phyloP scores from a whole-genome alignment of 2,113 vertebrate genomes.

The Malaclemys terrapin region DNA sequence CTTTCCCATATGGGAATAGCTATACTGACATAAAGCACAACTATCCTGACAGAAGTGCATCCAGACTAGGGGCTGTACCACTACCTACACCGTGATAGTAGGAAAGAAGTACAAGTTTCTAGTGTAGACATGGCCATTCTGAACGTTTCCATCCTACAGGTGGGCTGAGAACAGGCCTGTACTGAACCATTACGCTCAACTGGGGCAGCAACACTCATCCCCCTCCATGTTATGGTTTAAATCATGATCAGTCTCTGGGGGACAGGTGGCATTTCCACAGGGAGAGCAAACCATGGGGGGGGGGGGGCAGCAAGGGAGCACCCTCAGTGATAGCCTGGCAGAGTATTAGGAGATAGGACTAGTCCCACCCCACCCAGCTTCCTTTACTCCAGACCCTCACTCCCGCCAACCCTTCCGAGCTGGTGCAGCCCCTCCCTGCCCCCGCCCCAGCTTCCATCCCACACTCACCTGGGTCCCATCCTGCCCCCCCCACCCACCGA shows the following conservation, averaged over 20 bases:
- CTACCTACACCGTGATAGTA: background rate
- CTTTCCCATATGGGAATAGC: no score
- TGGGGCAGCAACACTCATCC: background rate
- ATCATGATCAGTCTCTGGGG: background rate
- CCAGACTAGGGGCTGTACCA: background rate
- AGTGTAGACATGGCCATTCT: background rate
- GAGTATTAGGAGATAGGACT: background rate
- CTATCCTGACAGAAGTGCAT: background rate
- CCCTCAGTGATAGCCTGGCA: background rate
- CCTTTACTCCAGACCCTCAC: background rate
- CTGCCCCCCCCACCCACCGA: background rate
- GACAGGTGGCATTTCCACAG: background rate
- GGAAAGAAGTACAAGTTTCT: background rate
- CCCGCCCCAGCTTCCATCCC: background rate
- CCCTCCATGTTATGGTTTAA: background rate
- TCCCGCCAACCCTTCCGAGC: background rate
- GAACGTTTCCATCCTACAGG: background rate
- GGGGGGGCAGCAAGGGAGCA: background rate
- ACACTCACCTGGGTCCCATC: background rate
- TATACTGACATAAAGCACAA: background rate
- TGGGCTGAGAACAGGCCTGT: background rate
- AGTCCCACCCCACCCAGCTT: no score
- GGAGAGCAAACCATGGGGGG: background rate
- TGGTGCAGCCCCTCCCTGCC: background rate
- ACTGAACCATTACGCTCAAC: background rate